Base-by-base conservation (phyloP, 1,140 invertebrate species). In the Phymastichus coffea region DNA sequence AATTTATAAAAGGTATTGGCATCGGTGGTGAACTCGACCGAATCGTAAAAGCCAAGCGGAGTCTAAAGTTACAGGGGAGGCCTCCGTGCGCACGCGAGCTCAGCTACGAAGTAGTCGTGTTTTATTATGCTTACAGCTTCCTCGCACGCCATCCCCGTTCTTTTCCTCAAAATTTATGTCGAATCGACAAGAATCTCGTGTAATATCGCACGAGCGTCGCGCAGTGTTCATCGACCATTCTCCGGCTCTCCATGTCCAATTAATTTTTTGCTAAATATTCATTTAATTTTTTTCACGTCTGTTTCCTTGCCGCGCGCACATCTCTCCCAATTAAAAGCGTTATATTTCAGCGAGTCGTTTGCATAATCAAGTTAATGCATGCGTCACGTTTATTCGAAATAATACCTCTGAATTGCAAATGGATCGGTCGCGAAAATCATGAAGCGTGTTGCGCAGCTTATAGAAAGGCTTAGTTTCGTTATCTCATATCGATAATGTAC, bases 41-140 rank as follows among this genome's bases (percentile, higher is more conserved):
- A 28, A 48, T 33, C 25, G 26, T 48, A 48, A 48, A 46, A 26
- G 23, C 25, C 10, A 15, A 2, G 46, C 25, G 12, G 46, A 30
- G 41, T 44, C 25, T 23, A 44, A 44, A 44, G 22, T 44, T 44
- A 44, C 41, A 4, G 22, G 41, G n/a, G n/a, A 25, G 22, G 22
- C 20, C 17, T 41, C 17, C 12, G 15, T 10, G 10, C 41, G 41
- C 9, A 9, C n/a, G n/a, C n/a, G n/a, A n/a, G n/a, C n/a, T n/a
- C n/a, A n/a, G 22, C 3, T 12, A 14, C 9, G 22, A 56, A 9
- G 53, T 56, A 56, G 6, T 40, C 41, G 60, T 33, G 28, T 46
- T 64, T n/a, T n/a, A n/a, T n/a, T 46, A 62, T 58, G 57, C 60
- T 70, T 67, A 67, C 65, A 52, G 64, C 65, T 63, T 63, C 51